phyloP scores from a whole-genome alignment of 64 coral and sea anemone species.

The Porites lutea region DNA sequence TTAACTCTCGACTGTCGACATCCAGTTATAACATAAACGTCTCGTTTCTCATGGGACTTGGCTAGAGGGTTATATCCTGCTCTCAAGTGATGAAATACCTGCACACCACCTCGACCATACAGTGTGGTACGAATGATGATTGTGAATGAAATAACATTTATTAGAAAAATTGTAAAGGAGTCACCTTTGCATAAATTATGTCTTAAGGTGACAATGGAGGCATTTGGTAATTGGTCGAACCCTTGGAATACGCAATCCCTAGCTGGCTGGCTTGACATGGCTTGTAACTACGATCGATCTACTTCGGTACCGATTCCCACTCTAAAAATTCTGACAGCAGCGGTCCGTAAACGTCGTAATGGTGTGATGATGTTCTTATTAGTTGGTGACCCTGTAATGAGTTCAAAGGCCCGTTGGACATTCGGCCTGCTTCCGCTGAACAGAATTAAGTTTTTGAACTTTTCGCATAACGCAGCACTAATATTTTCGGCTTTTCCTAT shows the following conservation, averaged over 20 bases:
- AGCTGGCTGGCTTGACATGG: constrained; percentile 56
- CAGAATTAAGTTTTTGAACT: constrained; percentile 33
- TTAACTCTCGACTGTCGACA: too few species aligned
- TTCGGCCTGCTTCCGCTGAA: constrained; percentile 40
- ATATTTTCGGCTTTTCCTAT: constrained; percentile 7
- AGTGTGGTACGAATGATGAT: too few species aligned
- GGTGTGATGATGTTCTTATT: constrained; percentile 66
- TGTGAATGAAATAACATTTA: too few species aligned
- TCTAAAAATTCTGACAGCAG: constrained; percentile 47
- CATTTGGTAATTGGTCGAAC: background rate
- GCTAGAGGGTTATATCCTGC: too few species aligned
- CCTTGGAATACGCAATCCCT: background rate
- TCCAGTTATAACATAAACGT: too few species aligned
- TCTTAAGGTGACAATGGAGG: background rate
- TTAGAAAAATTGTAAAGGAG: background rate
- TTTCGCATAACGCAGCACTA: constrained; percentile 57
- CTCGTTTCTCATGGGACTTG: too few species aligned
- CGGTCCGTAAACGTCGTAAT: constrained; percentile 25
- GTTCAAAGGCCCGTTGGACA: background rate
- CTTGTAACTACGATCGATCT: constrained; percentile 46
- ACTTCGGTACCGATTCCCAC: constrained; percentile 55
- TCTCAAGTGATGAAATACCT: too few species aligned
- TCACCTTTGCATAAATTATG: background rate
- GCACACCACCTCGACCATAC: too few species aligned
- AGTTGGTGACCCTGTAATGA: constrained; percentile 61